Evolutionary conservation across 1,140 invertebrate genomes (phyloP).

Genomic region (Leptinotarsa defecta): DNA sequence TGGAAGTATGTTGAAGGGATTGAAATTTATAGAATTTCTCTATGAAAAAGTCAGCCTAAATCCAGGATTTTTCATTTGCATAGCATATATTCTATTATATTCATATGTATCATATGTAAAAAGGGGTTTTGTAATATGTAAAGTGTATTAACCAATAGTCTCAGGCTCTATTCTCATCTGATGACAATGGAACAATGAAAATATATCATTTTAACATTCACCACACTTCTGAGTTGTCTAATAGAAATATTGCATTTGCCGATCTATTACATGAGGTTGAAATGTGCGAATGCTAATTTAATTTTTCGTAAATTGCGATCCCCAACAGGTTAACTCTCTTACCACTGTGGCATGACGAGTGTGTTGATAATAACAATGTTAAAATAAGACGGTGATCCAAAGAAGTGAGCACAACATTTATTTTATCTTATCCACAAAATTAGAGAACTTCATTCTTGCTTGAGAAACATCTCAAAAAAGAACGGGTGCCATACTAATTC

Average conservation of each 20-base stretch:
- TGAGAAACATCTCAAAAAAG: no score
- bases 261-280: background rate
- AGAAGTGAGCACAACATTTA: no score
- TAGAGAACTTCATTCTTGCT: no score
- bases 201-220: background rate
- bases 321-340: background rate
- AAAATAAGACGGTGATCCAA: no score
- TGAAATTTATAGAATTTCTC: background rate
- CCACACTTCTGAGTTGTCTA: constrained; percentile 5
- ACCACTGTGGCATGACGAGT: background rate
- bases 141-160: background rate
- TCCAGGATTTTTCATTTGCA: background rate
- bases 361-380: background rate
- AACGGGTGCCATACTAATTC: no score
- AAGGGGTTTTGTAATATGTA: background rate
- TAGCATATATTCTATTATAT: background rate
- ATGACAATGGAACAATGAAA: no score
- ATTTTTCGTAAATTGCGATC: background rate
- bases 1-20: background rate
- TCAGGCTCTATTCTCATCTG: background rate
- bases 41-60: background rate
- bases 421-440: no score
- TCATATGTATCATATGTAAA: background rate
- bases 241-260: background rate
- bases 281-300: background rate